phyloP scores from a whole-genome alignment of 2,888 invertebrate species.

The Trachelus tabidus region DNA sequence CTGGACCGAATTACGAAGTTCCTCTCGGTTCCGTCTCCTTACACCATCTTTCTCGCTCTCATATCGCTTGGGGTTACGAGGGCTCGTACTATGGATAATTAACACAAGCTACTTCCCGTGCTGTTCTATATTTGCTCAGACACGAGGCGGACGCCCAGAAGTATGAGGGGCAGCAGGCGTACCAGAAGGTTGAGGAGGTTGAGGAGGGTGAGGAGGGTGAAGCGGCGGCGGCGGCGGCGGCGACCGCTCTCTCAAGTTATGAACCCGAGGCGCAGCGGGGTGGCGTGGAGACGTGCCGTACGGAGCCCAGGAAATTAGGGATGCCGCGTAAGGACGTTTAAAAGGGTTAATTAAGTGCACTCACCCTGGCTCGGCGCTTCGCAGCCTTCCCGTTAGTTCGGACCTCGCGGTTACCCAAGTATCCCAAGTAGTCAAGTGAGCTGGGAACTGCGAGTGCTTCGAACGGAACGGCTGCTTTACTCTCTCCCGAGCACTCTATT shows the following conservation, averaged over 20 bases:
- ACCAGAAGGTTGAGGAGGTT: neutral
- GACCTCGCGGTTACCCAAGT: too few relatives aligned
- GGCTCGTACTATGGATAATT: constrained; percentile 47
- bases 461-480: too few relatives aligned
- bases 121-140: constrained; percentile 42
- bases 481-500: too few relatives aligned
- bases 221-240: neutral
- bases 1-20: constrained; percentile 27
- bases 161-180: constrained; percentile 19
- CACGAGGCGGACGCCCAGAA: constrained; percentile 11
- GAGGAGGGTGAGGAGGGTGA: too few relatives aligned
- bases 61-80: constrained; percentile 16
- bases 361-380: too few relatives aligned
- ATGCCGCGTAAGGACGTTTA: constrained; percentile 56
- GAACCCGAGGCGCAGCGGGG: neutral
- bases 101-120: constrained; percentile 44
- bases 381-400: too few relatives aligned
- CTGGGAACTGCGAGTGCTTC: too few relatives aligned
- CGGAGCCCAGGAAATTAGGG: constrained; percentile 46
- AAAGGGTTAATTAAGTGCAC: constrained; percentile 53
- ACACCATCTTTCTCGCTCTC: constrained; percentile 3
- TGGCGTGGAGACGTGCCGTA: neutral
- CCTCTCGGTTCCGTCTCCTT: constrained; percentile 20
- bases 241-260: neutral
- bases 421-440: too few relatives aligned